phyloP scores from a whole-genome alignment of 2,888 invertebrate genomes.

The Orthosia cruda region DNA sequence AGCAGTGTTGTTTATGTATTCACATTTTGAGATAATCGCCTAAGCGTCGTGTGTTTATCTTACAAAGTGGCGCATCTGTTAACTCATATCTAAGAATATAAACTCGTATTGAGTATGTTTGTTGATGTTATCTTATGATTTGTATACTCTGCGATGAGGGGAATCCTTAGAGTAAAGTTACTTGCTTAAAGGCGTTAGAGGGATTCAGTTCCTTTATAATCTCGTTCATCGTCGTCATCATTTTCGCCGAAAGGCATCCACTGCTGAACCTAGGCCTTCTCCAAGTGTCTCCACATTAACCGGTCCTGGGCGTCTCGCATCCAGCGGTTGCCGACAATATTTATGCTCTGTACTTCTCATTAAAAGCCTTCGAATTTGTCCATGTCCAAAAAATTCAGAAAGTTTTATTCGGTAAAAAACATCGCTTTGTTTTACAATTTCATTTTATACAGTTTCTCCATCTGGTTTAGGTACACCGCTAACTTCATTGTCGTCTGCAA shows the following conservation, averaged over 20 bases:
- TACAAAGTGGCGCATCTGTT: constrained; percentile 80
- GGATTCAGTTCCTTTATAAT: background rate
- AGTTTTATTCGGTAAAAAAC: constrained; percentile 25
- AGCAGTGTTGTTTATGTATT: constrained; percentile 63
- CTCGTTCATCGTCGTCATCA: no score
- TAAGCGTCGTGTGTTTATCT: constrained; percentile 75
- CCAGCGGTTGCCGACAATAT: no score
- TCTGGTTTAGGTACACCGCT: constrained; percentile 44
- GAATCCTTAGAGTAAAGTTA: constrained; percentile 29
- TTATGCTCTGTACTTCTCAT: background rate
- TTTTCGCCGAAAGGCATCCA: no score
- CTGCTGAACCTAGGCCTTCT: no score
- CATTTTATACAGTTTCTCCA: constrained; percentile 32
- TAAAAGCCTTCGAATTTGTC: background rate
- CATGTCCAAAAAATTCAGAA: constrained; percentile 3
- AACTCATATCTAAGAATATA: constrained; percentile 64
- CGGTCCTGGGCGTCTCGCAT: no score
- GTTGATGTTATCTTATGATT: constrained; percentile 61
- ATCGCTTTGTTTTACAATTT: constrained; percentile 50
- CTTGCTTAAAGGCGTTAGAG: background rate
- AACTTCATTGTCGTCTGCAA: constrained; percentile 55
- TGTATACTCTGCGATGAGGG: constrained; percentile 46
- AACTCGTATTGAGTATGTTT: constrained; percentile 54
- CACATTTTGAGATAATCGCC: constrained; percentile 70
- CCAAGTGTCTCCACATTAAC: no score